Base-by-base conservation (phyloP, 1,140 invertebrate species). In the Helicorthomorpha holstii region DNA sequence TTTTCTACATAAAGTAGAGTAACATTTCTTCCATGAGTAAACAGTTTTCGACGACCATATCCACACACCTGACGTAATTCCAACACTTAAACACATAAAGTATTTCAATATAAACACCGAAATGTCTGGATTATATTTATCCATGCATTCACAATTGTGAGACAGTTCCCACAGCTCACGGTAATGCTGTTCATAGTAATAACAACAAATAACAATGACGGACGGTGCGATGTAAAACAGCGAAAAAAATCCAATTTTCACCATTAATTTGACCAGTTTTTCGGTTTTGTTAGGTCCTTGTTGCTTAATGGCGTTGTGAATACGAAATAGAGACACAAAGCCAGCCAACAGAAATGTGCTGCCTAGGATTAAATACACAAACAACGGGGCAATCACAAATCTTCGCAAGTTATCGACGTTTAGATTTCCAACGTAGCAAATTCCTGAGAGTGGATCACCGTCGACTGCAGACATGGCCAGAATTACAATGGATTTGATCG, bases 301-400 rank as follows among this genome's bases (percentile, higher is more conserved):
- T 45, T 68, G 61, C 26, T 62, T 61, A 26, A 68, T 66, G 21
- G 64, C 60, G 26, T 61, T 62, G 1, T 66, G 59, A 50, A 70
- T 67, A 7, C 65, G 60, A 52, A 68, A 64, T 2, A 70, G 59
- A 2, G 66, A 62, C 14, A 65, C 60, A 50, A 70, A 65, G 14
- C 67, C 68, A 14, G 64, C 59, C 1, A 64, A 48, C 10, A 67
- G 56, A 38, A 66, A 66, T 4, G 57, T 49, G 3, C 56, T 57
- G 3, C 65, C 65, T 3, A 66, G 25, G 0, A 58, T 24, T 10
- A 66, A 52, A 42, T 62, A 63, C 68, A 58, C 78, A 69, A 80
- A 81, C 66, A 89, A 85, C 50, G 90, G 79, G 80, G 87, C 84
- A 7, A 90, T 75, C 52, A 89, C 78, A 16, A 83, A 83, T 68